Percentiles rank a stretch among this genome's conserved stretches.
Conservation (phyloP, 2,797 vertebrate genomes). For the Anabas testudineus region DNA sequence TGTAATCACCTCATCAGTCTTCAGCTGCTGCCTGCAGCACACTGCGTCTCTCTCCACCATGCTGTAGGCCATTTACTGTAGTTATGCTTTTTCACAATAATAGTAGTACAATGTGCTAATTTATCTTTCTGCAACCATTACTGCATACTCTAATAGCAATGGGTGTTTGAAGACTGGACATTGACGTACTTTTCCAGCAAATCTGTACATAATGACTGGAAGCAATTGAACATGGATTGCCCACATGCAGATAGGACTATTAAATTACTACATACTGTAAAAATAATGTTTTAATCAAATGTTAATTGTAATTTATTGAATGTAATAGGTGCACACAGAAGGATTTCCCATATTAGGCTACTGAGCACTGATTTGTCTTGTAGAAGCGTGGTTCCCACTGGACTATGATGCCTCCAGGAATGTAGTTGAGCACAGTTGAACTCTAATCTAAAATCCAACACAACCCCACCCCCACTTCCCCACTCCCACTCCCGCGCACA, state of each 20-base stretch:
- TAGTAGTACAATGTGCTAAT: conserved; percentile 12
- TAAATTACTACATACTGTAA: not conserved
- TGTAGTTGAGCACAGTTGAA: conserved; percentile 34
- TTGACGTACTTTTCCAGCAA: not conserved
- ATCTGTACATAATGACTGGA: not conserved
- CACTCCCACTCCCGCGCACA: too few species aligned
- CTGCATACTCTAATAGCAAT: conserved; percentile 3
- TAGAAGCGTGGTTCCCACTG: conserved; percentile 20
- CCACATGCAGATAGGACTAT: not conserved
- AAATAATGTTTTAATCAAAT: conserved; percentile 13
- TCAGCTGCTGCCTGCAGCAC: conserved; percentile 42
- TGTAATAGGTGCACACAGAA: not conserved
- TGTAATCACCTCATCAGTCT: conserved; percentile 72
- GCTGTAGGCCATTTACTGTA: conserved; percentile 29
- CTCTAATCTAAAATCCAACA: conserved; percentile 25
- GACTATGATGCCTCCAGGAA: conserved; percentile 31
- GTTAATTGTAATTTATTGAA: not conserved
- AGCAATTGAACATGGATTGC: not conserved
- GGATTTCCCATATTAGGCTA: conserved; percentile 24
- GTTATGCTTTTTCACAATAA: conserved; percentile 20
- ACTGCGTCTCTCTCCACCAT: conserved; percentile 18
- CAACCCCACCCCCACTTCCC: not conserved
- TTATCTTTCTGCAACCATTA: conserved; percentile 17
- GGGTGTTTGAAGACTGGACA: conserved; percentile 1
- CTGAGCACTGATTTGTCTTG: conserved; percentile 20